Base-by-base conservation (phyloP, 2,797 vertebrate species). In the Danio jaintianensis region DNA sequence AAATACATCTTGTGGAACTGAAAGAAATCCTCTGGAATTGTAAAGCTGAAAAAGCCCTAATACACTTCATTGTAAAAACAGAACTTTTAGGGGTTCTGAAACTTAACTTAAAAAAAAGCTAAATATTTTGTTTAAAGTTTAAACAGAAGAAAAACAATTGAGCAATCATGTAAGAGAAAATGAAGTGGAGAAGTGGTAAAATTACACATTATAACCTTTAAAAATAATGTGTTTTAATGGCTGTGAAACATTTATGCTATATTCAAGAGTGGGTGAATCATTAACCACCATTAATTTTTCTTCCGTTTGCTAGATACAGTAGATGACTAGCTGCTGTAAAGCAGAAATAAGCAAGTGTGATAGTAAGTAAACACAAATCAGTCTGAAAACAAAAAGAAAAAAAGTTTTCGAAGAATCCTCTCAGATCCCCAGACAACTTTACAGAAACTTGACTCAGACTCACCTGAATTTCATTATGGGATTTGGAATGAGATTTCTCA, bases 311-410 rank as follows among this genome's bases (percentile, higher is more conserved):
- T 78, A 55, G 75, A 52, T 55, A 68, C 29, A 29, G 29, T 29
- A 29, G 78, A 82, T 67, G 71, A 78, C 80, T 81, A 81, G 80
- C 70, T 79, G 79, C 63, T 78, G 69, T 78, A 59, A 64, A 81
- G 69, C 84, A 71, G 75, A 83, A 82, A 61, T 18, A 70, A 76
- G 72, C 7, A 18, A 42, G 42, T n/a, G 36, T 59, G 56, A 66
- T 61, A 56, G 68, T 81, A 40, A 76, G 81, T 80, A 85, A 85
- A 83, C 80, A 85, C n/a, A 67, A 82, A 83, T 74, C 75, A 74
- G 75, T 59, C 69, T 43, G 62, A 84, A 86, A 85, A 86, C 84
- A 81, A 75, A 84, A 78, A 70, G 67, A 52, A 22, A 79, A n/a
- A 29, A 29, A 29, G 29, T 29, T 72, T 81, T 58, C 66, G n/a